phyloP scores from a whole-genome alignment of 1,140 invertebrate genomes.

The Arctopsyche grandis region DNA sequence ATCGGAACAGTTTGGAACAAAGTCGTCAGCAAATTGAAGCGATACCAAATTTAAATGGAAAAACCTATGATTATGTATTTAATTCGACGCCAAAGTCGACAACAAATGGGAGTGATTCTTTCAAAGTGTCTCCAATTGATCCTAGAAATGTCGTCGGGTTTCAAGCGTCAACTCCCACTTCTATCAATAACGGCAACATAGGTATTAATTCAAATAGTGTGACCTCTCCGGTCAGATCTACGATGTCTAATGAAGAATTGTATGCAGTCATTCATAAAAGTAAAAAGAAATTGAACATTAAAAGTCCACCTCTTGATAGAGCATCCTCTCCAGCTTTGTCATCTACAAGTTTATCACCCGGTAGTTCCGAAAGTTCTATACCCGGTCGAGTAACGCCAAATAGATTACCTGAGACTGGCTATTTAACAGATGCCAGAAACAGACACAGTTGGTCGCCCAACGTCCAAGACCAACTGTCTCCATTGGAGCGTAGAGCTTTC shows the following conservation, averaged over 20 bases:
- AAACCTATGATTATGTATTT: slow-evolving; percentile 20
- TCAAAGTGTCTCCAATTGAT: slow-evolving; percentile 73
- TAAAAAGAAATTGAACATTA: slow-evolving; percentile 78
- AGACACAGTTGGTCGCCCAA: slow-evolving; percentile 68
- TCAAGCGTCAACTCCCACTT: slow-evolving; percentile 70
- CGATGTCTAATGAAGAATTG: slow-evolving; percentile 80
- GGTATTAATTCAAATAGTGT: slow-evolving; percentile 55
- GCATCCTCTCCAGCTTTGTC: slow-evolving; percentile 66
- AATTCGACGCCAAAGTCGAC: slow-evolving; percentile 20
- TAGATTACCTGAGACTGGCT: slow-evolving; percentile 68
- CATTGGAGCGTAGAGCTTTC: slow-evolving; percentile 56
- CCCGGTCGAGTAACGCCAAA: slow-evolving; percentile 60
- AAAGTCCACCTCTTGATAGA: slow-evolving; percentile 66
- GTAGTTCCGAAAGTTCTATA: slow-evolving; percentile 64
- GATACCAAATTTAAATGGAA: slow-evolving; percentile 7
- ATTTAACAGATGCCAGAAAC: slow-evolving; percentile 65
- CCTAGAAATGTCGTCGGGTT: slow-evolving; percentile 65
- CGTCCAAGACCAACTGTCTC: slow-evolving; percentile 60
- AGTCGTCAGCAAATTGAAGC: background rate
- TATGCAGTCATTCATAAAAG: slow-evolving; percentile 83
- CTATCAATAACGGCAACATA: slow-evolving; percentile 60
- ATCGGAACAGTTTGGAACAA: background rate
- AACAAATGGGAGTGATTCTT: slow-evolving; percentile 58
- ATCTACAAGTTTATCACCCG: slow-evolving; percentile 65
- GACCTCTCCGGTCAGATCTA: slow-evolving; percentile 74